Conservation (phyloP, 2,888 invertebrate species). For the Oligia strigilis region DNA sequence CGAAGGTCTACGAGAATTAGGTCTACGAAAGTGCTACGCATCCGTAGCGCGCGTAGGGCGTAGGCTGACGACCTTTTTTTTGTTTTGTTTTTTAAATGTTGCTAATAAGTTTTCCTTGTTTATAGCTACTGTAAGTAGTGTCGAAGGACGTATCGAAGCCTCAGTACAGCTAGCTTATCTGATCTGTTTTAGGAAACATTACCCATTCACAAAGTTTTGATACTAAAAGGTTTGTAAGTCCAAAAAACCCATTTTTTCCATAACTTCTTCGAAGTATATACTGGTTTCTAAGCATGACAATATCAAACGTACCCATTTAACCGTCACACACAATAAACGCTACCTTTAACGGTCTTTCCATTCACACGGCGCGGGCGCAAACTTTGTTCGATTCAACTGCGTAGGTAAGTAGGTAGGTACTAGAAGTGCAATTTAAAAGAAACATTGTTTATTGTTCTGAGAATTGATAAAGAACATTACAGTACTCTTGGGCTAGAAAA, state of each 20-base stretch:
- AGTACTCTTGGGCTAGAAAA: neutral
- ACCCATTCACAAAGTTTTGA: neutral
- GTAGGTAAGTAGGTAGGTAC: neutral
- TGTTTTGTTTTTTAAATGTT: neutral
- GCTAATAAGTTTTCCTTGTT: neutral
- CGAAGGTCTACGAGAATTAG: slow-evolving; percentile 38
- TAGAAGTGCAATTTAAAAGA: slow-evolving; percentile 24
- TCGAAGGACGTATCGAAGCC: neutral
- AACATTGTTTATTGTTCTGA: slow-evolving; percentile 6
- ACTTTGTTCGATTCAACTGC: slow-evolving; percentile 29
- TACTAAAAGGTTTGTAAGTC: slow-evolving; percentile 4
- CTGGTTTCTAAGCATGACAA: slow-evolving; percentile 33
- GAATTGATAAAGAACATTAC: neutral
- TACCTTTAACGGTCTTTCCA: slow-evolving; percentile 53
- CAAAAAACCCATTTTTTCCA: slow-evolving; percentile 24
- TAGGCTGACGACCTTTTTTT: slow-evolving; percentile 15
- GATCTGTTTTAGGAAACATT: neutral
- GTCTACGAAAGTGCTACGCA: slow-evolving; percentile 63
- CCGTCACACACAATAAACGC: slow-evolving; percentile 50
- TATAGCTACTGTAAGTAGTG: neutral
- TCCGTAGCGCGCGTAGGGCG: slow-evolving; percentile 54
- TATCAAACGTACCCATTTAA: slow-evolving; percentile 54
- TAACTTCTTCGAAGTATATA: slow-evolving; percentile 24
- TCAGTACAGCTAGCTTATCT: neutral
- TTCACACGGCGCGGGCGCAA: slow-evolving; percentile 33